phyloP scores from a whole-genome alignment of 2,888 invertebrate species.

The Amblyjoppa fuscipennis region DNA sequence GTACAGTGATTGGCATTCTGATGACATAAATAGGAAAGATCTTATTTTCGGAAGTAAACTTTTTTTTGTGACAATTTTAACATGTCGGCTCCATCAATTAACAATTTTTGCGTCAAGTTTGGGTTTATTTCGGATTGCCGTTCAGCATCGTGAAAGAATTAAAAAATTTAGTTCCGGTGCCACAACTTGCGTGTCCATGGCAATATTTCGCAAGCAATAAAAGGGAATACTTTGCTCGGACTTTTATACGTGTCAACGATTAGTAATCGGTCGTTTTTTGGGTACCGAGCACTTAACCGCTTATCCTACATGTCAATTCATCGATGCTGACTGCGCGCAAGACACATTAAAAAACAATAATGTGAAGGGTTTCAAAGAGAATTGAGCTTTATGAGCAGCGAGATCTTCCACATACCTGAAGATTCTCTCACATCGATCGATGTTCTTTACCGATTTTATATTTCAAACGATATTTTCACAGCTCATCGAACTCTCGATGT shows the following conservation, averaged over 20 bases:
- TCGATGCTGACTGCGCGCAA: constrained; percentile 1
- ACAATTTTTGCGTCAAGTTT: neutral
- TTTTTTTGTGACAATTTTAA: neutral
- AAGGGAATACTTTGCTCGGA: neutral
- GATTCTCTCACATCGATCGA: neutral
- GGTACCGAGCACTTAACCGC: neutral
- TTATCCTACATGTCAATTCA: neutral
- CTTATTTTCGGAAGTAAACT: neutral
- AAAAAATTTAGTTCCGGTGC: neutral
- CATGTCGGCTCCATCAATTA: neutral
- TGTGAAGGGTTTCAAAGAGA: neutral
- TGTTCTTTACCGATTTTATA: neutral
- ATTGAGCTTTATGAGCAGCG: constrained; percentile 26
- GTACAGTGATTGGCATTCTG: neutral
- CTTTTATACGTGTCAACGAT: neutral
- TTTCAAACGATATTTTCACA: constrained; percentile 8
- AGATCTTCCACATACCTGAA: constrained; percentile 1
- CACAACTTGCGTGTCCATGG: no score
- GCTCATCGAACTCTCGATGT: constrained; percentile 11
- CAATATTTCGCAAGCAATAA: neutral
- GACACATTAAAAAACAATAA: neutral
- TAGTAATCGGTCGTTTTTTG: neutral
- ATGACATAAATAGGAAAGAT: neutral
- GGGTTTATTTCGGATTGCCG: neutral
- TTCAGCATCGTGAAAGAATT: no score